A percentile compares a stretch with the other conserved stretches of the same genome.
Evolutionary conservation across 2,113 vertebrate genomes (phyloP).

Genomic region (Callithrix jacchus): DNA sequence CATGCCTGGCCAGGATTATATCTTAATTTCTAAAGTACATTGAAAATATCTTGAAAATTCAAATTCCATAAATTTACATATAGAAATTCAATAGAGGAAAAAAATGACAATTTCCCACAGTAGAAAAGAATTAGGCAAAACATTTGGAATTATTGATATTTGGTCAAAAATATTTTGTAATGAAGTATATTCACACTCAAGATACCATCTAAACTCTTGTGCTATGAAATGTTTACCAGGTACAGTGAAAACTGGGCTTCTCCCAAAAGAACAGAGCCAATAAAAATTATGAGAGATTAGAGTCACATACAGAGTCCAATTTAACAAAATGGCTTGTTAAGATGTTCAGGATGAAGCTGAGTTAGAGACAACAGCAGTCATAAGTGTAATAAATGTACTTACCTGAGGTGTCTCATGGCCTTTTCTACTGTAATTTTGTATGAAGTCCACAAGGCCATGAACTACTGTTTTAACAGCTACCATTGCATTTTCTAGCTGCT

Average conservation of each 20-base stretch:
- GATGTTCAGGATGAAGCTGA: neutral
- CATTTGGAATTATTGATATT: neutral
- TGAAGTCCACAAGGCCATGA: conserved; percentile 96
- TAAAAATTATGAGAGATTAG: neutral
- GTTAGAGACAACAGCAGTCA: neutral
- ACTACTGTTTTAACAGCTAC: conserved; percentile 96
- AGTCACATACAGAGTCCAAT: neutral
- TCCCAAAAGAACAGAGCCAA: neutral
- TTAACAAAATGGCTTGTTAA: conserved; percentile 27
- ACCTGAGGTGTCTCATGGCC: conserved; percentile 96
- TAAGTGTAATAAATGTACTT: conserved; percentile 41
- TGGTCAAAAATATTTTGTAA: conserved; percentile 32
- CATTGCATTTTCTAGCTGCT: conserved; percentile 95
- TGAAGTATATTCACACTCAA: neutral
- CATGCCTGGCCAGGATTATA: neutral
- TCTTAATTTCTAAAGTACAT: neutral
- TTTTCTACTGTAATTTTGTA: conserved; percentile 98
- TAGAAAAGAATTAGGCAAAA: conserved; percentile 43
- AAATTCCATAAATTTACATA: conserved; percentile 47
- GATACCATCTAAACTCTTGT: neutral
- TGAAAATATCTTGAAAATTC: conserved; percentile 37
- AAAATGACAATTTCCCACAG: conserved; percentile 18
- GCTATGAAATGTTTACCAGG: neutral
- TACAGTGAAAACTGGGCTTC: conserved; percentile 8
- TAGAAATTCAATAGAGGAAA: conserved; percentile 24